phyloP scores from a whole-genome alignment of 2,113 vertebrate species.

The Corythoichthys intestinalis region DNA sequence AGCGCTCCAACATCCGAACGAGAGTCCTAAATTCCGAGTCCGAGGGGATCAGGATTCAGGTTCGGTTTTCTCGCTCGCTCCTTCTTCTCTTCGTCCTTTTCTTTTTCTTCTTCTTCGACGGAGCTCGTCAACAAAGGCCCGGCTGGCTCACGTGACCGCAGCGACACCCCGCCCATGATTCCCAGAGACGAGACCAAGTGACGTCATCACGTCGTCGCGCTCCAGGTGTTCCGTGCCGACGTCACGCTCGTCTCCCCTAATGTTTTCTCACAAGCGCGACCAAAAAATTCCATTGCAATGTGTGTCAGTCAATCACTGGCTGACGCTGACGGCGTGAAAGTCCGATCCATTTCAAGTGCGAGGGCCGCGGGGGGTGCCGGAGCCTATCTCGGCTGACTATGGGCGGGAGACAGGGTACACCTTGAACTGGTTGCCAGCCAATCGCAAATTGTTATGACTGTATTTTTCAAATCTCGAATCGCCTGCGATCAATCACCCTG shows the following conservation, averaged over 20 bases:
- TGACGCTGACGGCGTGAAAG: too few species aligned
- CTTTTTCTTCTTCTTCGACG: conserved; percentile 1
- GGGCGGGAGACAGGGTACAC: too few species aligned
- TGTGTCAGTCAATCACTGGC: too few species aligned
- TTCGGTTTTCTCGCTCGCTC: neutral
- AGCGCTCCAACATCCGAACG: conserved; percentile 15
- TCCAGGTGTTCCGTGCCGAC: neutral
- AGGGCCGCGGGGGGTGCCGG: too few species aligned
- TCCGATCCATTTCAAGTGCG: too few species aligned
- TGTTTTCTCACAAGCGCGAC: too few species aligned
- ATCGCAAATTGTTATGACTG: neutral
- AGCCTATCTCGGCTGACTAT: too few species aligned
- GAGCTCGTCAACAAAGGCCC: conserved; percentile 64
- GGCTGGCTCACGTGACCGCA: conserved; percentile 50
- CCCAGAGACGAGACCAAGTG: neutral
- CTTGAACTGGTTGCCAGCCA: too few species aligned
- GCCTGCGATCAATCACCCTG: too few species aligned
- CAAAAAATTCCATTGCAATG: too few species aligned
- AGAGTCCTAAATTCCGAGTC: neutral
- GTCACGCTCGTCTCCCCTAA: neutral
- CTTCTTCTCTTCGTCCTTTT: conserved; percentile 18
- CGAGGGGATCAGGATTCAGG: too few species aligned
- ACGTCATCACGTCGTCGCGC: neutral
- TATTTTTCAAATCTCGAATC: too few species aligned
- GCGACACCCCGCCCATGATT: conserved; percentile 50